phyloP scores from a whole-genome alignment of 2,888 invertebrate species.

The Tineola bisselliella region DNA sequence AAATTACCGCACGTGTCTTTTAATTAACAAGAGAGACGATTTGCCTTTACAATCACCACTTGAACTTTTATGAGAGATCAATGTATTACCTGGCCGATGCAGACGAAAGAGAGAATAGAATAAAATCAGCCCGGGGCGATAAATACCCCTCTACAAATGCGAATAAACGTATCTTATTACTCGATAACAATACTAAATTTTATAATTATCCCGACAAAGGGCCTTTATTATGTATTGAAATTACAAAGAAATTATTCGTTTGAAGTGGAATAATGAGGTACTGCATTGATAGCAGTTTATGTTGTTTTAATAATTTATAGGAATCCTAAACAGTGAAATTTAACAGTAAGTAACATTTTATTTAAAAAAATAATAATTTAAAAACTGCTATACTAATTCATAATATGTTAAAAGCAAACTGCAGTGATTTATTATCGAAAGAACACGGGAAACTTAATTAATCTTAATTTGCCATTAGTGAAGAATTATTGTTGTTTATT shows the following conservation, averaged over 20 bases:
- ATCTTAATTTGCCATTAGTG: conserved; percentile 13
- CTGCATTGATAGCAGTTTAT: neutral
- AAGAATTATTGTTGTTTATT: conserved; percentile 7
- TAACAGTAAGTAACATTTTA: too few relatives aligned
- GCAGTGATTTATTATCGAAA: neutral
- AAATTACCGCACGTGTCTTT: conserved; percentile 13
- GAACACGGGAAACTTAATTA: conserved; percentile 10
- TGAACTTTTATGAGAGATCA: conserved; percentile 14
- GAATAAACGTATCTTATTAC: neutral
- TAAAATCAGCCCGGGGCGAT: neutral
- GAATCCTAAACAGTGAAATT: too few relatives aligned
- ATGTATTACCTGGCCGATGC: neutral
- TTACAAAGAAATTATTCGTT: neutral
- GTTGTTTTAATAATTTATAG: too few relatives aligned
- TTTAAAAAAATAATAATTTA: too few relatives aligned
- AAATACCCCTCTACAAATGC: neutral
- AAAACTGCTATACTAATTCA: neutral
- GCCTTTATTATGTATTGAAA: neutral
- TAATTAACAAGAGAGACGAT: conserved; percentile 12
- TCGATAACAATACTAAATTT: neutral
- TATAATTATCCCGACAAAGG: neutral
- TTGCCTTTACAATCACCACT: conserved; percentile 13
- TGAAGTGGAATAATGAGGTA: neutral
- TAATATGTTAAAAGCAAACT: neutral
- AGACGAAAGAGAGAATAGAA: neutral